Base-by-base conservation (phyloP, 2,888 invertebrate genomes). In the Coenonympha arcania region DNA sequence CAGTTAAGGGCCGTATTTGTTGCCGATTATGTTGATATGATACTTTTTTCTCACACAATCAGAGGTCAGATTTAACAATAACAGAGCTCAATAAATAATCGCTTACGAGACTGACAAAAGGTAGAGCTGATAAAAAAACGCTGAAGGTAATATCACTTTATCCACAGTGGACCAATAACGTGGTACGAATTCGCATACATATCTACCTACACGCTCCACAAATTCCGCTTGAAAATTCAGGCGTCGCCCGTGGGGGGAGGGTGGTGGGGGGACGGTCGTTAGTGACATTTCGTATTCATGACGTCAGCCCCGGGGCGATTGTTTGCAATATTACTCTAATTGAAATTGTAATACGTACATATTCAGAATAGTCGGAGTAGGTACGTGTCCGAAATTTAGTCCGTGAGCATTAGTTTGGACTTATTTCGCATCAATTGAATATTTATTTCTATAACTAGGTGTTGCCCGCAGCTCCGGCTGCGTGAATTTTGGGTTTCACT, bases 281-380 rank as follows among this genome's bases (percentile, higher is more conserved):
- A 85, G 85, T 76, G 83, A 80, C 79, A 85, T 85, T 85, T 81
- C 77, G 85, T 84, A 86, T 86, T 85, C 86, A 85, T 84, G 82
- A 80, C 84, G 82, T 78, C 78, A 77, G 75, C 76, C 79, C 58
- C 74, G 68, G 77, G 79, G 79, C 85, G 82, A 84, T 86, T 85
- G 85, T 86, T 86, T 86, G 86, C 84, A 81, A 84, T 85, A 84
- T 85, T 83, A 85, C 78, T 82, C 82, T 85, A 86, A 86, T 85
- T 86, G 85, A 75, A 76, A 85, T 83, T 83, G 84, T 82, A 83
- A 85, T 82, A 81, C 76, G 75, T 73, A 79, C 74, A 76, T 74
- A 80, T 75, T 75, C 70, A 61, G 67, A 63, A 68, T 71, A 62
- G 62, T 52, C 57, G 50, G 47, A 47, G 56, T n/a, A n/a, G n/a